Conservation (phyloP, 1,140 invertebrate genomes). For the Calycopis cecrops region DNA sequence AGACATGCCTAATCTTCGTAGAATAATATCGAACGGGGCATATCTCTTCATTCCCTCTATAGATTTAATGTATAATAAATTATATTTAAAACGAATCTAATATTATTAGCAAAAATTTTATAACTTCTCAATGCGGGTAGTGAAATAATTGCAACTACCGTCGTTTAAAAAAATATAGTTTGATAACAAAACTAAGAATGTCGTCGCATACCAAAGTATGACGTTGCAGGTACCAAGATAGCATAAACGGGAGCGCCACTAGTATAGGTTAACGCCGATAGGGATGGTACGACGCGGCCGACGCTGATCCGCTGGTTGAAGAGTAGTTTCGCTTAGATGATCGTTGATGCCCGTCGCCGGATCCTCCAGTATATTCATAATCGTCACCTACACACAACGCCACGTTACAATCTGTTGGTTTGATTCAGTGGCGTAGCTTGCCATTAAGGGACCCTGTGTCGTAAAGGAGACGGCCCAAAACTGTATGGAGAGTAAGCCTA, state of each 20-base stretch:
- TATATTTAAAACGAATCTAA: constrained; percentile 18
- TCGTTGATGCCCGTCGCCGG: constrained; percentile 63
- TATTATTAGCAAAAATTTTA: constrained; percentile 13
- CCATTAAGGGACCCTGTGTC: too few relatives aligned
- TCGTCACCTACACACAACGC: constrained; percentile 54
- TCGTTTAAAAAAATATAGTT: constrained; percentile 2
- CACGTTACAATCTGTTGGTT: constrained; percentile 20
- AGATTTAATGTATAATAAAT: constrained; percentile 9
- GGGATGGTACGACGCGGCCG: constrained; percentile 65
- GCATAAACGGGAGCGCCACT: constrained; percentile 4
- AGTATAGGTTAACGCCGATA: constrained; percentile 60
- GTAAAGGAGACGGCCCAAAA: too few relatives aligned
- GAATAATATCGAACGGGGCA: constrained; percentile 5
- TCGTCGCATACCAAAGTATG: not conserved
- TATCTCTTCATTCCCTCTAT: constrained; percentile 10
- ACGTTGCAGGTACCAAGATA: constrained; percentile 19
- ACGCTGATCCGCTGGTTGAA: constrained; percentile 42
- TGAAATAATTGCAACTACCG: not conserved
- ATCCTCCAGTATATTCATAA: constrained; percentile 65
- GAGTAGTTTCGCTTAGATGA: constrained; percentile 59
- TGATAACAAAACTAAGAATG: not conserved
- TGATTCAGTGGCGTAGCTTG: too few relatives aligned
- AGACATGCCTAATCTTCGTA: constrained; percentile 10
- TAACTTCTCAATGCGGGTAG: not conserved
- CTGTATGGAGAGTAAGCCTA: too few relatives aligned